A percentile compares a stretch with the other conserved stretches of the same genome.
Evolutionary conservation across 2,113 vertebrate species (phyloP).

Genomic region (Setophaga petechia): DNA sequence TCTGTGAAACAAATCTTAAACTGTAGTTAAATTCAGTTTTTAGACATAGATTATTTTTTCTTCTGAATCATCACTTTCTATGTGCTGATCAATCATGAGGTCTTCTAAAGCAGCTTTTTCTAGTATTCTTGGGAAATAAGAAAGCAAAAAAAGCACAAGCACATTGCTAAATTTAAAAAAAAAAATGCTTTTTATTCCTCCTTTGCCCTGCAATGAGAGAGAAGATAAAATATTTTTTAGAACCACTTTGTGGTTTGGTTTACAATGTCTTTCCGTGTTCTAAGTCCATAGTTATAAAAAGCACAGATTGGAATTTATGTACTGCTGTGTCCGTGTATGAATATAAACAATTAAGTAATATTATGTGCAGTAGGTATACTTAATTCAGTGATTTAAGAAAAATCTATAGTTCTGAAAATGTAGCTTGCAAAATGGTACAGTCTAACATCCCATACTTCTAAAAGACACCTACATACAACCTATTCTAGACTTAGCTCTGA

Average conservation of each 20-base stretch:
- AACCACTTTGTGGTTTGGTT: background rate
- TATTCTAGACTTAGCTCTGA: background rate
- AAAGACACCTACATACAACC: background rate
- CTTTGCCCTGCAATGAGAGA: fast-evolving
- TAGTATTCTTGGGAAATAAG: background rate
- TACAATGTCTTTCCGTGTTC: background rate
- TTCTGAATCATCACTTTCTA: background rate
- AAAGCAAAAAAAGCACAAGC: background rate
- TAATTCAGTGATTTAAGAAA: background rate
- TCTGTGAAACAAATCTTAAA: background rate
- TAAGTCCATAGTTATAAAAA: background rate
- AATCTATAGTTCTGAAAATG: background rate
- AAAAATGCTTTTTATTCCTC: background rate
- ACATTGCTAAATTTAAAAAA: background rate
- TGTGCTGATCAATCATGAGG: background rate
- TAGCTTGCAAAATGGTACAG: background rate
- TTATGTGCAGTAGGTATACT: background rate
- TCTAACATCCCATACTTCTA: background rate
- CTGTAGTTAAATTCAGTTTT: background rate
- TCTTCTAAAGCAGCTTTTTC: background rate
- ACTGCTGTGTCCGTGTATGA: background rate
- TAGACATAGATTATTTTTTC: background rate
- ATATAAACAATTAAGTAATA: background rate
- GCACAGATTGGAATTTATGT: fast-evolving
- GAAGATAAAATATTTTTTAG: background rate